phyloP scores from a whole-genome alignment of 1,140 invertebrate species.

The Nasonia longicornis region DNA sequence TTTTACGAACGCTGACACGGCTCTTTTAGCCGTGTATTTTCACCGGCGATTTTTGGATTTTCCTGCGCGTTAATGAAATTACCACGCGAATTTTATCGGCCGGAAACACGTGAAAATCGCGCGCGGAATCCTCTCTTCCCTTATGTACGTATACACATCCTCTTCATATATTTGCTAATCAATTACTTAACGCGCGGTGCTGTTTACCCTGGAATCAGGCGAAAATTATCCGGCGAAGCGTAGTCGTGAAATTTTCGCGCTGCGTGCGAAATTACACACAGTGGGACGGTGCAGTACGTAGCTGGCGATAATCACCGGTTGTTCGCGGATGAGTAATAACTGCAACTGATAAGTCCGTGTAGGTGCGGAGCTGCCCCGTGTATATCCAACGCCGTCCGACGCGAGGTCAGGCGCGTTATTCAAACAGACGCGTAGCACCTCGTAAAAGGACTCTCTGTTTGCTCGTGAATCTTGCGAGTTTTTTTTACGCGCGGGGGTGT shows the following conservation, averaged over 20 bases:
- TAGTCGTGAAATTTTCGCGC: constrained; percentile 33
- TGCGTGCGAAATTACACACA: constrained; percentile 36
- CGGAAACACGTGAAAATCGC: neutral
- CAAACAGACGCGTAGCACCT: neutral
- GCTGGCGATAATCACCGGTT: constrained; percentile 30
- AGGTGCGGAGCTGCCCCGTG: constrained; percentile 15
- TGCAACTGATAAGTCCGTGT: constrained; percentile 29
- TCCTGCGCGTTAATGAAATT: neutral
- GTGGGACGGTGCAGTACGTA: no score
- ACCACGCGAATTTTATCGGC: neutral
- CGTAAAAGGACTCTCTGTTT: neutral
- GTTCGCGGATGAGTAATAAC: constrained; percentile 32
- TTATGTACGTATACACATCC: neutral
- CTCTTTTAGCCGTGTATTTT: neutral
- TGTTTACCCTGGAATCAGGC: constrained; percentile 17
- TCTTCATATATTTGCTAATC: constrained; percentile 32
- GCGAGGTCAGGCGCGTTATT: constrained; percentile 5
- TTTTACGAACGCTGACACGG: constrained; percentile 30
- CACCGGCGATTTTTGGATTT: neutral
- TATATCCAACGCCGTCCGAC: no score
- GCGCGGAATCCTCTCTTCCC: neutral
- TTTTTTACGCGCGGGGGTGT: neutral
- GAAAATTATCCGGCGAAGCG: constrained; percentile 27
- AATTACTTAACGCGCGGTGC: constrained; percentile 39
- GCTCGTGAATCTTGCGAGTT: neutral